Conservation (phyloP, 1,140 invertebrate genomes). For the Tetragnatha versicolor region DNA sequence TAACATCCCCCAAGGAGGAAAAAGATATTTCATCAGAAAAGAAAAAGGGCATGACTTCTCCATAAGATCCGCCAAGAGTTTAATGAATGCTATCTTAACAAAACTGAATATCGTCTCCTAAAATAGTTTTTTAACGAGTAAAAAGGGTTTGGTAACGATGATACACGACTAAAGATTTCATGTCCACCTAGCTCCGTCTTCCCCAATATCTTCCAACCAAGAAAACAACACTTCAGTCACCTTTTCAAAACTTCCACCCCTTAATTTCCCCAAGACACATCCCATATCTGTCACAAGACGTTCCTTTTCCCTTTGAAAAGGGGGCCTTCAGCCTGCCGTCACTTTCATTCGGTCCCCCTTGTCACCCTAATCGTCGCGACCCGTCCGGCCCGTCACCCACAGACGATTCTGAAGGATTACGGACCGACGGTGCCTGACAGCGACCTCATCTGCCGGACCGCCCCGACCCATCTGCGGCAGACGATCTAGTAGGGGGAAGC, state of each 20-base stretch:
- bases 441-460: slow-evolving; percentile 51
- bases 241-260: neutral
- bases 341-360: slow-evolving; percentile 51
- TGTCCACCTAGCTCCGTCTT: neutral
- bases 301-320: slow-evolving; percentile 52
- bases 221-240: slow-evolving; percentile 4
- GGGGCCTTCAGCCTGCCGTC: slow-evolving; percentile 45
- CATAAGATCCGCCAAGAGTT: no score
- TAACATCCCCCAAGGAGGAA: no score
- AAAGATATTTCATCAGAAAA: no score
- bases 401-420: slow-evolving; percentile 53
- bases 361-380: slow-evolving; percentile 53
- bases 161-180: neutral
- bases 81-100: no score
- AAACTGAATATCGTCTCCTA: no score
- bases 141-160: no score
- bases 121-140: no score
- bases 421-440: slow-evolving; percentile 52
- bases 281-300: slow-evolving; percentile 14
- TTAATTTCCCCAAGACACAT: slow-evolving; percentile 5
- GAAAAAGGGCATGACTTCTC: no score
- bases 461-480: slow-evolving; percentile 42
- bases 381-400: slow-evolving; percentile 45
- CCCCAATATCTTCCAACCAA: neutral
- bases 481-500: slow-evolving; percentile 26